Base-by-base conservation (phyloP, 2,797 vertebrate species). In the Poecile montanus region DNA sequence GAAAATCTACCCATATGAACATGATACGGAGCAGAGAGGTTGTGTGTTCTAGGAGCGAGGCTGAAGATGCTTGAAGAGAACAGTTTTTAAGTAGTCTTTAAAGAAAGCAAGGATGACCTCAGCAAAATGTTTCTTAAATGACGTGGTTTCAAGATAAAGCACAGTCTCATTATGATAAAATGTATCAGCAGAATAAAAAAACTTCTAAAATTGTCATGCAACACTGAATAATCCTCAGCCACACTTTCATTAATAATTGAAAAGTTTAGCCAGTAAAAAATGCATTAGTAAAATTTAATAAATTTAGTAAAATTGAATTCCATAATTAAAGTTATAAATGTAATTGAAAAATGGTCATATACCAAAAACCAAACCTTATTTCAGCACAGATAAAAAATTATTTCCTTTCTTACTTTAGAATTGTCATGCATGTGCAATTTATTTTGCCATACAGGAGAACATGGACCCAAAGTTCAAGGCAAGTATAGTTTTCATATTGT, bases 81-180 rank as follows among this genome's bases (percentile, higher is more conserved):
- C 23, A 50, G 29, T 32, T 83, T 26, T 40, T 75, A 83, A 95
- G 94, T n/a, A 93, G 85, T 91, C 48, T 93, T 91, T 78, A 58
- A 88, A 94, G 74, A 95, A 84, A 88, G 51, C 61, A 88, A 89
- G 40, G 57, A 73, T 74, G 57, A 93, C 65, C 84, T 91, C 84
- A 74, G 40, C 57, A 54, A 94, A 97, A 96, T 42, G 7, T 54
- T 88, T 92, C 61, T 51, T 50, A 83, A 63, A 76, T 61, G 47
- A 94, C 2, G 2, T 48, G 32, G 72, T 81, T 95, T 77, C 62
- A 85, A 97, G 89, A 61, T 44, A 61, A 50, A 75, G 38, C 34
- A 32, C 27, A 32, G 22, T 76, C 65, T 71, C 77, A 42, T 87
- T 70, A 30, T 44, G 40, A 84, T 62, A 81, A 89, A 87, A 88